These are phyloP conservation scores for Drosophila anomelani DNA, from an alignment of 2,888 invertebrate genomes.

Conservation along the genomic window DNA sequence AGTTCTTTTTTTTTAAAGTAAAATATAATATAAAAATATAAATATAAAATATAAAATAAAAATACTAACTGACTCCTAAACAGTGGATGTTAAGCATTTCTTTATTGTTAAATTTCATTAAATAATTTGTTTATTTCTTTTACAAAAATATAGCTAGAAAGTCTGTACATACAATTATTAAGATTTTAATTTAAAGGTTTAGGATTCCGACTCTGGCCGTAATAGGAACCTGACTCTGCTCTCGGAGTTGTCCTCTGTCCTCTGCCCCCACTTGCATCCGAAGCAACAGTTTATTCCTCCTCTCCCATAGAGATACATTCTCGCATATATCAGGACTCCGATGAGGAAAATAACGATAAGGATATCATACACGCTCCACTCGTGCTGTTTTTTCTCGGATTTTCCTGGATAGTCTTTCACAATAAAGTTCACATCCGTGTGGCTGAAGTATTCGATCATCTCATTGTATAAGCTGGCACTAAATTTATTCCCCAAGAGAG, in stretches of 20 bases:
- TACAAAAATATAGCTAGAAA: not conserved
- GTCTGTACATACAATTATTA: not conserved
- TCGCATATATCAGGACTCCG: conserved; percentile 13
- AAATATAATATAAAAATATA: no score
- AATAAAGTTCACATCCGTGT: not conserved
- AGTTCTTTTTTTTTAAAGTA: no score
- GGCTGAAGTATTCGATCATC: not conserved
- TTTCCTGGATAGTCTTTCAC: not conserved
- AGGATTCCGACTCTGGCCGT: not conserved
- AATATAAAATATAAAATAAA: no score
- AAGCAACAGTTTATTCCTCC: conserved; percentile 24
- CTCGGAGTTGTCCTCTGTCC: not conserved
- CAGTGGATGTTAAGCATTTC: not conserved
- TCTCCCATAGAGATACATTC: conserved; percentile 6
- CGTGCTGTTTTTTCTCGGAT: conserved; percentile 3
- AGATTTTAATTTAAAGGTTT: not conserved
- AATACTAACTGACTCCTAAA: not conserved
- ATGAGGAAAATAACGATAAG: conserved; percentile 18
- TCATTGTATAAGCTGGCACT: not conserved
- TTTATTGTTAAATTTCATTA: not conserved
- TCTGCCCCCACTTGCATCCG: conserved; percentile 24
- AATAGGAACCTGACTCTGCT: not conserved
- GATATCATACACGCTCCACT: conserved; percentile 17
- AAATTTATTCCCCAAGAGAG: conserved; percentile 59
- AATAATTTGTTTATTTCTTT: not conserved